Evolutionary conservation across 2,797 vertebrate genomes (phyloP), one percentile per base, ranked within the genome.

Genomic region (Sciurus vulgaris): DNA sequence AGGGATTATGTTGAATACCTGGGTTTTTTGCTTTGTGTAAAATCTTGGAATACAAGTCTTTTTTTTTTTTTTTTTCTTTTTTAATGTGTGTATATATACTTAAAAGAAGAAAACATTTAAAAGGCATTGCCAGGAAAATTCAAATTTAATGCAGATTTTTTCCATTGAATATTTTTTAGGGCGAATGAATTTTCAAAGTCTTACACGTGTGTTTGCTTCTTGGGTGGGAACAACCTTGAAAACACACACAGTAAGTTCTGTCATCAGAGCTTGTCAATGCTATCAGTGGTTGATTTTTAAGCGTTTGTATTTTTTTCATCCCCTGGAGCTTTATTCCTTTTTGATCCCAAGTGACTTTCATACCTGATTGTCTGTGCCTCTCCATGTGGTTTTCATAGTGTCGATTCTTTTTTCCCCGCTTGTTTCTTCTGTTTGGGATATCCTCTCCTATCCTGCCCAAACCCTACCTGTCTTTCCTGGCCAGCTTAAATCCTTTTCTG

Each of bases 1-100:
- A 99, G 98, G 77, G 73, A 86, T 79, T 35, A 89, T 86, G 72
- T 89, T 91, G 28, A 72, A 63, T 70, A 69, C 86, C 9, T 59
- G 92, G 2, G 22, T 20, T 91, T 94, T 93, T 72, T 73, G 61
- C 54, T 95, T 86, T 91, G 28, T 88, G 67, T 17, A 91, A 15
- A 92, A 30, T 94, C 59, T 69, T 72, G 6, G 26, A 65, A 24
- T 61, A 10, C 14, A 51, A 22, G 3, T 91, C 33, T 76, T n/a
- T 11, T 35, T 54, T 38, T 38, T 51, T 44, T 44, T 35, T 84
- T n/a, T 67, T 51, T 44, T 44, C 24, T 84, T n/a, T 67, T 41
- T 33, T 47, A 10, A 69, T 70, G 1, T 54, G 1, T 76, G 7
- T 84, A 6, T 67, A 11, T 38, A 8, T 65, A 83, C 15, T 33